Evolutionary conservation across 1,140 invertebrate species (phyloP).

Genomic region (Atopsyche davidsoni): DNA sequence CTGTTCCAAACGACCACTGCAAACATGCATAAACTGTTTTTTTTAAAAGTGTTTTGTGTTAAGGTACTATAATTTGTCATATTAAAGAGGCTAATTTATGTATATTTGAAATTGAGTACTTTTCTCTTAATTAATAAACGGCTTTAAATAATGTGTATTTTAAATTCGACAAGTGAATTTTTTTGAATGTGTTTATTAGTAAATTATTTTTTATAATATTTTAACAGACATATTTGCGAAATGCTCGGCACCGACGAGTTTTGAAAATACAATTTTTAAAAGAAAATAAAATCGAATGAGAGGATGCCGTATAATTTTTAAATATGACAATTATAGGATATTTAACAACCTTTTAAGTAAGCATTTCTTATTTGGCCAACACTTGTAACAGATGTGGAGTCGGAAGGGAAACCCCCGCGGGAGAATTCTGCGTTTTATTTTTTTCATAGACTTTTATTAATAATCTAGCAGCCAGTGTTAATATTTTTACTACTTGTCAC

Average conservation of each 20-base stretch:
- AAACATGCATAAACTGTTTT: too few species aligned
- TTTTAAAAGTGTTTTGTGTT: neutral
- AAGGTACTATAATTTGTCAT: neutral
- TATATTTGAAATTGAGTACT: neutral
- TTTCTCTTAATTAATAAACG: neutral
- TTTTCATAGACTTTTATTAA: too few species aligned
- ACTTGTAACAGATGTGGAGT: too few species aligned
- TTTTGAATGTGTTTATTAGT: neutral
- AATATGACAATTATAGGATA: too few species aligned
- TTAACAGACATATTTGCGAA: neutral
- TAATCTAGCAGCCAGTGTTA: too few species aligned
- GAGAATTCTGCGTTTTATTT: too few species aligned
- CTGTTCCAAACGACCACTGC: too few species aligned
- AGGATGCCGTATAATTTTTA: too few species aligned
- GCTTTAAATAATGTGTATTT: constrained; percentile 2
- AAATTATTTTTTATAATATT: neutral
- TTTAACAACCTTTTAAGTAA: too few species aligned
- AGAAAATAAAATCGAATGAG: neutral
- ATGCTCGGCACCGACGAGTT: neutral
- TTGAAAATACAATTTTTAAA: neutral
- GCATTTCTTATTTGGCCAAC: too few species aligned
- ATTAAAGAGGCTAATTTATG: neutral
- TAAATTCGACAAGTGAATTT: neutral
- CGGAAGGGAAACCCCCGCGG: too few species aligned
- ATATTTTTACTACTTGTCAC: too few species aligned